Percentiles rank a stretch among this genome's conserved stretches.
Evolutionary conservation across 1,140 invertebrate species (phyloP).

Genomic region (Conus betulinus): DNA sequence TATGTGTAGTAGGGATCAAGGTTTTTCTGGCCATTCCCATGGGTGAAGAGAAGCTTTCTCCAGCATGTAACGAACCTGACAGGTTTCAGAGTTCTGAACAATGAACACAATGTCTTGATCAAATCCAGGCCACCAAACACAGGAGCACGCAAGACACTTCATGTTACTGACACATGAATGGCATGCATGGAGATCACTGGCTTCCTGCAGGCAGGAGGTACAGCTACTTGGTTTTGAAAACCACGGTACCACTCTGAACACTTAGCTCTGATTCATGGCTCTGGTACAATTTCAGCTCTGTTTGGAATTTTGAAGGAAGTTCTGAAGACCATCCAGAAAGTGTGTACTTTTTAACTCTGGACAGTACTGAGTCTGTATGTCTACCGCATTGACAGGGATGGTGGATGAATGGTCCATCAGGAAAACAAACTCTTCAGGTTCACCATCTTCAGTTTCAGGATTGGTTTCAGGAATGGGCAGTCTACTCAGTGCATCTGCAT

Average conservation of each 20-base stretch:
- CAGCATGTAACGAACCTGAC: too few relatives aligned
- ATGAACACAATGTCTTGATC: slow-evolving; percentile 47
- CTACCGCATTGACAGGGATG: not conserved
- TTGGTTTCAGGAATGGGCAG: slow-evolving; percentile 40
- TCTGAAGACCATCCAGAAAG: too few relatives aligned
- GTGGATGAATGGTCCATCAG: not conserved
- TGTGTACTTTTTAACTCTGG: too few relatives aligned
- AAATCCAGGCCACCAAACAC: slow-evolving; percentile 51
- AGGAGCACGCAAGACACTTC: too few relatives aligned
- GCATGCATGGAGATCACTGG: slow-evolving; percentile 31
- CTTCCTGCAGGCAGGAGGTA: slow-evolving; percentile 14
- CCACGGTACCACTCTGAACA: slow-evolving; percentile 32
- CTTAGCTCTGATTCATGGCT: slow-evolving; percentile 18
- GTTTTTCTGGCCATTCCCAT: too few relatives aligned
- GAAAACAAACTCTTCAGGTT: not conserved
- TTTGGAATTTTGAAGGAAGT: too few relatives aligned
- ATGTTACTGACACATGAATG: slow-evolving; percentile 40
- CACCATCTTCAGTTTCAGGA: too few relatives aligned
- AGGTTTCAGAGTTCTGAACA: too few relatives aligned
- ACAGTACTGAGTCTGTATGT: too few relatives aligned
- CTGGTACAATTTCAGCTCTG: too few relatives aligned
- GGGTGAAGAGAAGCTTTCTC: too few relatives aligned
- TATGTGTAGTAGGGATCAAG: slow-evolving; percentile 44
- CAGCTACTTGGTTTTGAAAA: slow-evolving; percentile 38
- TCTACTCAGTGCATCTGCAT: slow-evolving; percentile 59